These are phyloP conservation scores for Falco rusticolus DNA, from an alignment of 2,797 vertebrate genomes.

Conservation along the genomic window DNA sequence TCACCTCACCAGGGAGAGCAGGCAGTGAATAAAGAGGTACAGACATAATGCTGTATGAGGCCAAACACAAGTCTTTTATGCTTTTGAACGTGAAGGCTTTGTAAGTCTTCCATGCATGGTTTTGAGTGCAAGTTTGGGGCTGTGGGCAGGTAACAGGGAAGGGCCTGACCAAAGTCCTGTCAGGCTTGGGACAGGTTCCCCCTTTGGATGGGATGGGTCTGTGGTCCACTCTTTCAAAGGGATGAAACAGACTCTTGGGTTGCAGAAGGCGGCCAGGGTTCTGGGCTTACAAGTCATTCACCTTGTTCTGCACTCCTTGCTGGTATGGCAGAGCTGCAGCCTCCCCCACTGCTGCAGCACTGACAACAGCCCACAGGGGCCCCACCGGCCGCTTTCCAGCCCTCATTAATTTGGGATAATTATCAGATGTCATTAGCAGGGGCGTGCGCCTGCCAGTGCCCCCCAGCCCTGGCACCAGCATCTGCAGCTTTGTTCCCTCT, in stretches of 20 bases:
- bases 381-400: too few relatives aligned
- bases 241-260: background rate
- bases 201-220: background rate
- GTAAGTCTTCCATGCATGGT: fast-evolving
- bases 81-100: background rate
- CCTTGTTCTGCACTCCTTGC: background rate
- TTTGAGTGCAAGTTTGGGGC: background rate
- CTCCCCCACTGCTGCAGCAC: background rate
- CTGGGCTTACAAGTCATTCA: background rate
- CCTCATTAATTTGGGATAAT: too few relatives aligned
- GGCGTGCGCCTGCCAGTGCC: too few relatives aligned
- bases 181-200: background rate
- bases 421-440: too few relatives aligned
- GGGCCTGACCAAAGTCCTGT: background rate
- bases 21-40: background rate
- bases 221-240: background rate
- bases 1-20: background rate
- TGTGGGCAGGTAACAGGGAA: background rate
- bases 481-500: too few relatives aligned
- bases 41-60: fast-evolving
- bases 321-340: background rate
- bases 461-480: too few relatives aligned
- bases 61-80: fast-evolving
- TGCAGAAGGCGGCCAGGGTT: background rate
- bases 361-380: background rate